Conservation (phyloP, 2,797 vertebrate genomes). For the Enteromius afrohamiltoni region DNA sequence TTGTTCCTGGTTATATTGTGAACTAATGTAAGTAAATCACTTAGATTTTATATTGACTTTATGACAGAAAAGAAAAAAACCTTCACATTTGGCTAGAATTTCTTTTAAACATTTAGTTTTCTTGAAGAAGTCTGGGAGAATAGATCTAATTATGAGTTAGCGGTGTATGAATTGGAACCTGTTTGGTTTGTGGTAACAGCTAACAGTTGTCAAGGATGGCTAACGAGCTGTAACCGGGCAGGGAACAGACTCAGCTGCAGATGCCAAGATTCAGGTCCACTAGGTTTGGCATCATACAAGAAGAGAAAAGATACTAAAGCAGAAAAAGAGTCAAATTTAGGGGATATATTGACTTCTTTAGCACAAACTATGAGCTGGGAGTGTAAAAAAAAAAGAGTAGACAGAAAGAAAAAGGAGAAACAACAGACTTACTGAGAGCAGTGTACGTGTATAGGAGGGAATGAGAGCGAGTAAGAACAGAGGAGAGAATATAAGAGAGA, state of each 20-base stretch:
- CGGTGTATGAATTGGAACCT: slow-evolving; percentile 23
- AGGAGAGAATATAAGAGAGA: slow-evolving; percentile 5
- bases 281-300: slow-evolving; percentile 14
- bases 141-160: slow-evolving; percentile 31
- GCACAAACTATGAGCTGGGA: not conserved
- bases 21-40: not conserved
- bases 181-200: slow-evolving; percentile 45
- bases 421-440: slow-evolving; percentile 12
- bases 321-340: slow-evolving; percentile 18
- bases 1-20: not conserved
- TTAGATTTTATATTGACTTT: not conserved
- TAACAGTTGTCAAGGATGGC: slow-evolving; percentile 29
- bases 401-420: not conserved
- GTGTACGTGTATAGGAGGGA: slow-evolving; percentile 6
- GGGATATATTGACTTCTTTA: slow-evolving; percentile 31
- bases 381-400: slow-evolving; percentile 12
- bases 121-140: slow-evolving; percentile 2
- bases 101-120: slow-evolving; percentile 10
- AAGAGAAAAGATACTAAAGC: slow-evolving; percentile 3
- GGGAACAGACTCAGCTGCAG: slow-evolving; percentile 26
- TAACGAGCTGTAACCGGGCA: slow-evolving; percentile 46
- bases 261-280: slow-evolving; percentile 17
- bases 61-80: not conserved
- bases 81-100: not conserved
- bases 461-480: slow-evolving; percentile 15